A percentile compares a stretch with the other conserved stretches of the same genome.
These are phyloP conservation scores for Myodes glareolus DNA, from an alignment of 2,113 vertebrate genomes.

Conservation along the genomic window DNA sequence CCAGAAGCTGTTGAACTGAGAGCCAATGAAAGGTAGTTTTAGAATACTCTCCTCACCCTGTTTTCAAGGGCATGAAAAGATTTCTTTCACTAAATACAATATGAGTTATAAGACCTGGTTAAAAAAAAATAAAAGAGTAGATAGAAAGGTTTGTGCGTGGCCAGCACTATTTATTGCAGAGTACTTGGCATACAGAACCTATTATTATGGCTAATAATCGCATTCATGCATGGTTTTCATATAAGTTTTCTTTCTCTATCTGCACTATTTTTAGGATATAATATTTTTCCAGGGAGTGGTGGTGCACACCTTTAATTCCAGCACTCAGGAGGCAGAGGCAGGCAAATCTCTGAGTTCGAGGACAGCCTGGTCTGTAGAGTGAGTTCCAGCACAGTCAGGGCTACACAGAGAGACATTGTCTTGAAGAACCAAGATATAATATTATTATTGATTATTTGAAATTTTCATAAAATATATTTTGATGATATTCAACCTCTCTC, in stretches of 20 bases:
- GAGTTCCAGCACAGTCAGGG: neutral
- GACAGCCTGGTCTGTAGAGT: neutral
- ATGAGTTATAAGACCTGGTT: constrained; percentile 2
- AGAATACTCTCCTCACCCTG: neutral
- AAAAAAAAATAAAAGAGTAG: neutral
- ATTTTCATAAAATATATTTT: neutral
- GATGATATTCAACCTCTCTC: neutral
- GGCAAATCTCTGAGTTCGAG: neutral
- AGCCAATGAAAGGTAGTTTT: constrained; percentile 87
- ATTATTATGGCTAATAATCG: neutral
- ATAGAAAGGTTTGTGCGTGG: neutral
- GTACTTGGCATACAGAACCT: constrained; percentile 32
- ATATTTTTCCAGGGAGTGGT: neutral
- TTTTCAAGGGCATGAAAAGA: constrained; percentile 1
- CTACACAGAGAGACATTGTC: neutral
- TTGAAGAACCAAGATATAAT: neutral
- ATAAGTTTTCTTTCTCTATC: neutral
- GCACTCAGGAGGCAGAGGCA: neutral
- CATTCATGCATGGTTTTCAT: neutral
- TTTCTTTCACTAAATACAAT: neutral
- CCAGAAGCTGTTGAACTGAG: constrained; percentile 85
- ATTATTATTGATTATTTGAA: neutral
- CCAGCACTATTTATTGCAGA: neutral
- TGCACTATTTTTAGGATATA: neutral
- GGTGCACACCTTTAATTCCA: neutral